Conservation (phyloP, 2,888 invertebrate species). For the Herminia tarsipennalis region DNA sequence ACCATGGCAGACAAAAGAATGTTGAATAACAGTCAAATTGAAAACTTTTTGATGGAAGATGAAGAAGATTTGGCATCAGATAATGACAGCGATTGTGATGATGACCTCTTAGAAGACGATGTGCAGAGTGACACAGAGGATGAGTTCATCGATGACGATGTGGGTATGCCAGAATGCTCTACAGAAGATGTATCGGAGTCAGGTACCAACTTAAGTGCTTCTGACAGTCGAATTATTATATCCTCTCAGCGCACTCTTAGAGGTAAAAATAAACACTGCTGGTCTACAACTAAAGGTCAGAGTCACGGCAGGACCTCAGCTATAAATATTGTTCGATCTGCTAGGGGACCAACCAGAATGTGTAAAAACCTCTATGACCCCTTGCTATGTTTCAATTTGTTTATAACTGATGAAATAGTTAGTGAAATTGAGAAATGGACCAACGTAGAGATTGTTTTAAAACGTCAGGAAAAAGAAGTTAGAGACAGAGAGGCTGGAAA, state of each 20-base stretch:
- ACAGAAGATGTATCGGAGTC: no score
- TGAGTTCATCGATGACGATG: no score
- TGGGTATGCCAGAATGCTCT: no score
- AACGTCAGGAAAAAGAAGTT: slow-evolving; percentile 1
- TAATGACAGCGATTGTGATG: no score
- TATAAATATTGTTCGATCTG: slow-evolving; percentile 16
- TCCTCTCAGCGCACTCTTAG: background rate
- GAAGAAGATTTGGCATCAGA: no score
- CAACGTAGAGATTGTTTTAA: background rate
- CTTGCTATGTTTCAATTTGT: slow-evolving; percentile 11
- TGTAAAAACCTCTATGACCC: slow-evolving; percentile 11
- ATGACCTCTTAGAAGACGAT: no score
- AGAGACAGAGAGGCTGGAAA: no score
- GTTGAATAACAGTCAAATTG: no score
- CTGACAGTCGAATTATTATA: background rate
- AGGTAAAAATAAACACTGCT: slow-evolving; percentile 4
- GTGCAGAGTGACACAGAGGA: no score
- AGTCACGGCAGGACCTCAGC: slow-evolving; percentile 5
- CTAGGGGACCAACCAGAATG: slow-evolving; percentile 16
- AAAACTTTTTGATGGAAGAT: no score
- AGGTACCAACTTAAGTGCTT: no score
- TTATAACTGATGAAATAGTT: slow-evolving; percentile 1
- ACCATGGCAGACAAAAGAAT: no score
- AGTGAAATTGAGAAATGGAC: background rate
- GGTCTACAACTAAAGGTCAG: slow-evolving; percentile 2